phyloP scores from a whole-genome alignment of 2,113 vertebrate species.

The Rhombomys opimus region DNA sequence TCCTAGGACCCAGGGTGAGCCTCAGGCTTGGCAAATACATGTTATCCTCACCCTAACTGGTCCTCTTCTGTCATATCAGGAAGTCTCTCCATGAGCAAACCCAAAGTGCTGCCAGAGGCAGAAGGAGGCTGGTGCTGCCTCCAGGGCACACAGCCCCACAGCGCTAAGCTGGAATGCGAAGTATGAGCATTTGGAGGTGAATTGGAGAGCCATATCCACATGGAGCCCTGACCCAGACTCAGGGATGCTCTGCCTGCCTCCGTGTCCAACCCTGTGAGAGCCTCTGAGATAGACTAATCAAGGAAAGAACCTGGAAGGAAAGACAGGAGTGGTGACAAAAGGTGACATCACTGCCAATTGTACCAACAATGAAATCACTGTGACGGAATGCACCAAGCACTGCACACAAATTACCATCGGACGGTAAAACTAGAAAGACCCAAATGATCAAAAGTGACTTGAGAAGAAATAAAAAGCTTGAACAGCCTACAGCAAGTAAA shows the following conservation, averaged over 20 bases:
- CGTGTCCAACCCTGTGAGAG: rapidly evolving
- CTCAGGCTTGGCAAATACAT: not conserved
- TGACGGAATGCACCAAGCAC: not conserved
- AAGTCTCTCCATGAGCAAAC: not conserved
- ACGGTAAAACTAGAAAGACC: not conserved
- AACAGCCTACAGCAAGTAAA: not conserved
- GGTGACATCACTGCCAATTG: rapidly evolving
- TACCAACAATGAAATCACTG: not conserved
- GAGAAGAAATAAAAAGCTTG: not conserved
- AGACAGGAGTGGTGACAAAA: not conserved
- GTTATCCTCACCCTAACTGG: rapidly evolving
- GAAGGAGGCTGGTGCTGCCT: not conserved
- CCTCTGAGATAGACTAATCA: not conserved
- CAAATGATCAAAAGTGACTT: not conserved
- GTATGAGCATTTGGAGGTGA: rapidly evolving
- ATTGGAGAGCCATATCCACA: rapidly evolving
- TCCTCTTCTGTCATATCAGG: not conserved
- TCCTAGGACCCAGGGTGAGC: no score
- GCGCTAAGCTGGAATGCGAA: no score
- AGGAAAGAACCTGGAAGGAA: no score
- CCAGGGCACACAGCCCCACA: no score
- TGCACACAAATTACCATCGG: not conserved
- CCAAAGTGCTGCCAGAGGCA: not conserved
- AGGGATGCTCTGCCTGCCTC: not conserved
- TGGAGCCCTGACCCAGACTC: not conserved